These are phyloP conservation scores for Drosophila simulans DNA, from an alignment of 1,140 invertebrate genomes.

Conservation along the genomic window DNA sequence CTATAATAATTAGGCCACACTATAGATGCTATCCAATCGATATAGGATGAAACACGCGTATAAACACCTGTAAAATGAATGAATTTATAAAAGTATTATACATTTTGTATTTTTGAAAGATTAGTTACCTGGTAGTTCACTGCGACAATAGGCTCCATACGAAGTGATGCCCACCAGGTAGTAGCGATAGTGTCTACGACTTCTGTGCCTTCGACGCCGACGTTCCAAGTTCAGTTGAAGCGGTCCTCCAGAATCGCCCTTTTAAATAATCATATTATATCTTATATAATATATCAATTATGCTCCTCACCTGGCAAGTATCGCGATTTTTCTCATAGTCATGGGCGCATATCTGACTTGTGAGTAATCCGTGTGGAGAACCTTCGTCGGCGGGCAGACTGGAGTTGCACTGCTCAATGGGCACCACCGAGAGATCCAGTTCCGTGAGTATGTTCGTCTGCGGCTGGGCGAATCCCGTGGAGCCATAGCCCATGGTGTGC, in stretches of 20 bases:
- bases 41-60: slow-evolving; percentile 84
- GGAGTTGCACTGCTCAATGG: slow-evolving; percentile 44
- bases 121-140: slow-evolving; percentile 58
- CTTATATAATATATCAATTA: no score
- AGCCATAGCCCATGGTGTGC: slow-evolving; percentile 66
- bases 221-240: slow-evolving; percentile 68
- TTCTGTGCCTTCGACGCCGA: slow-evolving; percentile 45
- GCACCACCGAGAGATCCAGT: slow-evolving; percentile 56
- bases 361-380: slow-evolving; percentile 47
- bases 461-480: slow-evolving; percentile 58
- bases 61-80: slow-evolving; percentile 78
- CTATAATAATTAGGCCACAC: slow-evolving; percentile 74
- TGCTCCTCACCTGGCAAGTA: slow-evolving; percentile 61
- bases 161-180: slow-evolving; percentile 79
- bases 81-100: neutral
- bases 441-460: slow-evolving; percentile 66
- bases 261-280: neutral
- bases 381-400: slow-evolving; percentile 45
- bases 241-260: slow-evolving; percentile 68
- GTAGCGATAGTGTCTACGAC: slow-evolving; percentile 41
- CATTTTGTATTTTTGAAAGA: neutral
- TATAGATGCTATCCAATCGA: slow-evolving; percentile 85
- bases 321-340: slow-evolving; percentile 63
- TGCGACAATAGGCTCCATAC: slow-evolving; percentile 76
- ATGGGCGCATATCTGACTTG: slow-evolving; percentile 63